phyloP scores from a whole-genome alignment of 2,113 vertebrate species.

The Archilochus colubris region DNA sequence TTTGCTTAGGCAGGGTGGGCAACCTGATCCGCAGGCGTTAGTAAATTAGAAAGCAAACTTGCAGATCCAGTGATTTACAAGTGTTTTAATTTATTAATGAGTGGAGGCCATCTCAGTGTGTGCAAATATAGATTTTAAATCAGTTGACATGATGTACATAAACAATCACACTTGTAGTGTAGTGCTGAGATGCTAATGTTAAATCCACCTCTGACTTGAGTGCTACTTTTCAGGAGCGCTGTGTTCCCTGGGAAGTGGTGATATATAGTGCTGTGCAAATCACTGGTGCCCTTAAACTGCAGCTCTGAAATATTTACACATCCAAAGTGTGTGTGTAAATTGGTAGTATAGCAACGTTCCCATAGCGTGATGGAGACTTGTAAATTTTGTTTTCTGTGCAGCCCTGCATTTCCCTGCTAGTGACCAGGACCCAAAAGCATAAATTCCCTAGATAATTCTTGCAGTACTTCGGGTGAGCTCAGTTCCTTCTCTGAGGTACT shows the following conservation, averaged over 20 bases:
- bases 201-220: conserved; percentile 58
- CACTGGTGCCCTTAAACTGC: conserved; percentile 62
- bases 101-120: conserved; percentile 36
- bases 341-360: conserved; percentile 23
- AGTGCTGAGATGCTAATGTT: conserved; percentile 49
- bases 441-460: conserved; percentile 61
- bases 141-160: conserved; percentile 53
- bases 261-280: conserved; percentile 63
- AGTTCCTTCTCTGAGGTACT: conserved; percentile 37
- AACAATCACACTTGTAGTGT: conserved; percentile 46
- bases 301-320: conserved; percentile 58
- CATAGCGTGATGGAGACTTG: conserved; percentile 46
- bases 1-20: neutral
- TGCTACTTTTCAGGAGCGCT: conserved; percentile 16
- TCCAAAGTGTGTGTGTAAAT: conserved; percentile 60
- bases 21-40: neutral
- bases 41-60: conserved; percentile 57
- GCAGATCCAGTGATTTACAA: conserved; percentile 63
- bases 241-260: conserved; percentile 52
- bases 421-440: conserved; percentile 18
- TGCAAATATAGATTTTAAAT: conserved; percentile 73
- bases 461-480: neutral
- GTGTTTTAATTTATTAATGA: conserved; percentile 72
- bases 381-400: conserved; percentile 48
- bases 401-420: neutral